Conservation (phyloP, 1,140 invertebrate genomes). For the Papilio glaucus region DNA sequence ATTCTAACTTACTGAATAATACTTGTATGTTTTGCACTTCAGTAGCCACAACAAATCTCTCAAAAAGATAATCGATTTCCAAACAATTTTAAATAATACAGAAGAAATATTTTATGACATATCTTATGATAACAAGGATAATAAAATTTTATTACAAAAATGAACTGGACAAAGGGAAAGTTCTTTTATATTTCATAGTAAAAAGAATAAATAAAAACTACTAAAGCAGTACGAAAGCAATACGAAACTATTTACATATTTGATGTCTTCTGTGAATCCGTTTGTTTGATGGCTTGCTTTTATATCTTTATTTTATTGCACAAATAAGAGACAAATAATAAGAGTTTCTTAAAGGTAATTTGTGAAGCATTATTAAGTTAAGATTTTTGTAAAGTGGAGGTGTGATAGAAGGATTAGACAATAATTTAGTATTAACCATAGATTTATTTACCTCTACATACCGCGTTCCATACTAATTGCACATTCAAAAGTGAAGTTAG, state of each 20-base stretch:
- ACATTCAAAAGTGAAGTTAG: too few species aligned
- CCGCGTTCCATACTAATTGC: too few species aligned
- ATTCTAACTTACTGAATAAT: too few species aligned
- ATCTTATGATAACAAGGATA: neutral
- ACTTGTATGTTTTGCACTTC: too few species aligned
- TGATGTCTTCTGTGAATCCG: neutral
- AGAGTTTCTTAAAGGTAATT: neutral
- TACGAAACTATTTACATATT: neutral
- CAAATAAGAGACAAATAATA: neutral
- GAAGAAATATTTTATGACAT: neutral
- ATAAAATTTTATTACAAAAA: neutral
- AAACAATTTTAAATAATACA: too few species aligned
- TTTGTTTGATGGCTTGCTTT: neutral
- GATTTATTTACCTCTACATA: too few species aligned
- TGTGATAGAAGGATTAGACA: too few species aligned
- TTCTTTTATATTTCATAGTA: neutral
- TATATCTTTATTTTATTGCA: neutral
- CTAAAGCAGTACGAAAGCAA: neutral
- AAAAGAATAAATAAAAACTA: conserved; percentile 3
- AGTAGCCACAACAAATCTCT: too few species aligned
- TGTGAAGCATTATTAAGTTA: neutral
- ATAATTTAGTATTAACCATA: too few species aligned
- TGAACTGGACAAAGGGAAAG: neutral
- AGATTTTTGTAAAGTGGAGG: too few species aligned
- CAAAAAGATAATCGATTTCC: too few species aligned